Evolutionary conservation across 2,888 invertebrate genomes (phyloP).

Genomic region (Limenitis arthemis): DNA sequence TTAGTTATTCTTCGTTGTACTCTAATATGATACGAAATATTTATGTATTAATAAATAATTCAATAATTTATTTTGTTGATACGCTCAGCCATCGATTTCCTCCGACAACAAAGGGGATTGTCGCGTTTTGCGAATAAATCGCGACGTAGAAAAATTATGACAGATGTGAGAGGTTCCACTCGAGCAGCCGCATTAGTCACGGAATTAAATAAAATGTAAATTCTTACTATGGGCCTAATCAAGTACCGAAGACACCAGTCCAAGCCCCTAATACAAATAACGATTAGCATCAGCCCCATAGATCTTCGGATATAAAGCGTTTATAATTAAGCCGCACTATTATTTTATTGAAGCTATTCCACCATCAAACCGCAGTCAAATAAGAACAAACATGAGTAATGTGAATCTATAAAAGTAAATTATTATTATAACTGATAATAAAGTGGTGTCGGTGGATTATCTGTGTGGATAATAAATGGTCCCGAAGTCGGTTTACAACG

Average conservation of each 20-base stretch:
- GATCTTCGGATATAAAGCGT: constrained; percentile 16
- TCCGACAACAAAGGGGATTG: constrained; percentile 54
- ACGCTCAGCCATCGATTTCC: constrained; percentile 35
- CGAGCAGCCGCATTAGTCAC: constrained; percentile 52
- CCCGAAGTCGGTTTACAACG: constrained; percentile 52
- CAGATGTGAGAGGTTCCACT: constrained; percentile 52
- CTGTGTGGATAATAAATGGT: constrained; percentile 63
- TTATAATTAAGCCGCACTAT: constrained; percentile 32
- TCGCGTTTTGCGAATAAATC: constrained; percentile 60
- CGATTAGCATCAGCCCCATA: constrained; percentile 32
- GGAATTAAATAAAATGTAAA: constrained; percentile 60
- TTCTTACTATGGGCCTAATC: constrained; percentile 47
- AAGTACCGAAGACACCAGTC: constrained; percentile 42
- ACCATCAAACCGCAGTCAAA: constrained; percentile 61
- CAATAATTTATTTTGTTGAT: constrained; percentile 47
- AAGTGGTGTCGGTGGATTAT: constrained; percentile 67
- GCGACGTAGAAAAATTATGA: constrained; percentile 72
- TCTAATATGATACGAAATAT: constrained; percentile 37
- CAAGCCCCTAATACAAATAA: constrained; percentile 40
- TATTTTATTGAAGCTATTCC: constrained; percentile 60
- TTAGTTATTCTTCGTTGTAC: constrained; percentile 38
- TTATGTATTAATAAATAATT: constrained; percentile 50
- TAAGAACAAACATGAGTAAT: constrained; percentile 68
- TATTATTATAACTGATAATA: constrained; percentile 71
- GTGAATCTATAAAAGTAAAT: constrained; percentile 69